Evolutionary conservation across 1,140 invertebrate genomes (phyloP).

Genomic region (Teleopsis dalmanni): DNA sequence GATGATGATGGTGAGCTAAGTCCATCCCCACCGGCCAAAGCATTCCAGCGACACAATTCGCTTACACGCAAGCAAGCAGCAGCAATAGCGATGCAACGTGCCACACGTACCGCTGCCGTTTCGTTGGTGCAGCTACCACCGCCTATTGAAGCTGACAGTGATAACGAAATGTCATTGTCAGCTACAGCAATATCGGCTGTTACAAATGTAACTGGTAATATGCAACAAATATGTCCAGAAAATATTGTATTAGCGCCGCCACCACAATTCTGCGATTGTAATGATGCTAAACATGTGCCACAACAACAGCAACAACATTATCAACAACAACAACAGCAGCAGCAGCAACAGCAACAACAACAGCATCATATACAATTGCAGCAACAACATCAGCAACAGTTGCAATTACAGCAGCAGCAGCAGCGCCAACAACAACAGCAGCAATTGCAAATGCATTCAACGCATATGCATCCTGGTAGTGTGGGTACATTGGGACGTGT

Average conservation of each 20-base stretch:
- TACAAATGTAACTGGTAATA: neutral
- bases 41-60: conserved; percentile 53
- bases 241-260: conserved; percentile 67
- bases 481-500: conserved; percentile 53
- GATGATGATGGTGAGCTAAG: conserved; percentile 41
- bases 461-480: conserved; percentile 42
- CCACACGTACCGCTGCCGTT: conserved; percentile 50
- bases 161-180: conserved; percentile 47
- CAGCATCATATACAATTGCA: conserved; percentile 6
- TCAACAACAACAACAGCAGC: conserved; percentile 12
- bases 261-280: conserved; percentile 58
- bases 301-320: conserved; percentile 20
- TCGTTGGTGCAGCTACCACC: conserved; percentile 73
- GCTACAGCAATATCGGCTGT: conserved; percentile 5
- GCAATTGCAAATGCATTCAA: conserved; percentile 33
- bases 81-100: conserved; percentile 47
- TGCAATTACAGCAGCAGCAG: neutral
- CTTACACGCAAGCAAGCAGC: conserved; percentile 51
- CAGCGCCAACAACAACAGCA: neutral
- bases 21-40: conserved; percentile 43
- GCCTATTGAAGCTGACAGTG: conserved; percentile 66
- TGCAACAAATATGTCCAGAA: conserved; percentile 44
- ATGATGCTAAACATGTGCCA: conserved; percentile 38
- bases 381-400: neutral
- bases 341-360: conserved; percentile 11